phyloP scores from a whole-genome alignment of 2,797 vertebrate species.

The Carcharodon carcharias region DNA sequence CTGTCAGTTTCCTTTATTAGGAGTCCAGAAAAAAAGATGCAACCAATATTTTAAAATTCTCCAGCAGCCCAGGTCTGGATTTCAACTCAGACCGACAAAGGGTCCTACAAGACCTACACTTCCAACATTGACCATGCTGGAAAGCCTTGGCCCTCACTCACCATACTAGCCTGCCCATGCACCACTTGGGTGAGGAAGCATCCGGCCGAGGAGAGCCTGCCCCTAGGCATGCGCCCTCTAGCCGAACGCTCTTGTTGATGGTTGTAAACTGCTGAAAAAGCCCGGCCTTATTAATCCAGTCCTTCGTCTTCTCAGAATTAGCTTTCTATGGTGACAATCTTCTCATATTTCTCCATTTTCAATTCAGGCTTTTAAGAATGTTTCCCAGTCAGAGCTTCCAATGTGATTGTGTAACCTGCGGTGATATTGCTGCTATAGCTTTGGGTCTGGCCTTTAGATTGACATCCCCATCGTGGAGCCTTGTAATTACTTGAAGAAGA shows the following conservation, averaged over 20 bases:
- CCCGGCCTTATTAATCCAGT: background rate
- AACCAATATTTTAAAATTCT: no score
- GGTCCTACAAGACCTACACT: no score
- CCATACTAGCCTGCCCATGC: no score
- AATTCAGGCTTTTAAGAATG: background rate
- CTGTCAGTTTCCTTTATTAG: no score
- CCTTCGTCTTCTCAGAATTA: background rate
- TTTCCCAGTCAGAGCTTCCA: background rate
- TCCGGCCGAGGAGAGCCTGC: no score
- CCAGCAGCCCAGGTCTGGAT: no score
- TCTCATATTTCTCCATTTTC: background rate
- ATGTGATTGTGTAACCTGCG: background rate
- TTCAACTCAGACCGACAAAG: no score
- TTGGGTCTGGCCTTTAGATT: background rate
- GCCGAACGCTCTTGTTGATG: background rate
- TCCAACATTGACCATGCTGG: no score
- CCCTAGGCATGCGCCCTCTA: no score
- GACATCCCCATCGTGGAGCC: background rate
- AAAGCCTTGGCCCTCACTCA: no score
- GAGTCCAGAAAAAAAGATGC: no score
- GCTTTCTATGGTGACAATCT: background rate
- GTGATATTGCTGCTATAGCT: background rate
- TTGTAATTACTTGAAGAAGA: background rate
- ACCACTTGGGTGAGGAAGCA: no score
- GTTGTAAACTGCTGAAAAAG: background rate